Base-by-base conservation (phyloP, 2,888 invertebrate species). In the Ephialtes manifestator region DNA sequence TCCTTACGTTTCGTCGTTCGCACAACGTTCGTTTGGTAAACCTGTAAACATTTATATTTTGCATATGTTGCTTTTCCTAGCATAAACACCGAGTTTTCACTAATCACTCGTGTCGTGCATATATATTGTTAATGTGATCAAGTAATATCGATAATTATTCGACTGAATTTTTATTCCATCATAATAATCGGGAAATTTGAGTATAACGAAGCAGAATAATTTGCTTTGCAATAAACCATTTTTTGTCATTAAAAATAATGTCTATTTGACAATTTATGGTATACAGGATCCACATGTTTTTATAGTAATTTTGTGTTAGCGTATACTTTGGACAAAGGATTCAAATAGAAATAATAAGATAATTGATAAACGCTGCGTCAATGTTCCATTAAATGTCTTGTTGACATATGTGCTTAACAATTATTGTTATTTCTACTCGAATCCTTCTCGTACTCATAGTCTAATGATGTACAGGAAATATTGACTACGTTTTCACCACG, bases 401-500 rank as follows among this genome's bases (percentile, higher is more conserved):
- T 15, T 15, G 20, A 68, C 46, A 15, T 4, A 58, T 15, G 15
- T 18, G 20, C 13, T 35, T 31, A 24, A 11, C n/a, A 4, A 31
- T 15, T 8, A 2, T 35, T 39, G 75, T 82, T 81, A 80, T 81
- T 84, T 86, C 83, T 60, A 83, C 71, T 87, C 81, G 86, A 88
- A 87, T 87, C 79, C 81, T 84, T 80, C 83, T 88, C 81, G 86
- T 89, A 88, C 86, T 90, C 84, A 87, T 91, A 91, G 90, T 91
- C 92, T 90, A 88, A 93, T 90, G 88, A 92, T 92, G 92, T 89
- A 91, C 93, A 93, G 93, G 92, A 90, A 65, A 91, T 90, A 86
- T 91, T 92, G 91, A 93, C 93, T 93, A 88, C 92, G 91, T 93
- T 93, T 93, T 93, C 91, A 91, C 91, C 92, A 90, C 83, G 93